Conservation (phyloP, 2,113 vertebrate genomes). For the Plotosus lineatus region DNA sequence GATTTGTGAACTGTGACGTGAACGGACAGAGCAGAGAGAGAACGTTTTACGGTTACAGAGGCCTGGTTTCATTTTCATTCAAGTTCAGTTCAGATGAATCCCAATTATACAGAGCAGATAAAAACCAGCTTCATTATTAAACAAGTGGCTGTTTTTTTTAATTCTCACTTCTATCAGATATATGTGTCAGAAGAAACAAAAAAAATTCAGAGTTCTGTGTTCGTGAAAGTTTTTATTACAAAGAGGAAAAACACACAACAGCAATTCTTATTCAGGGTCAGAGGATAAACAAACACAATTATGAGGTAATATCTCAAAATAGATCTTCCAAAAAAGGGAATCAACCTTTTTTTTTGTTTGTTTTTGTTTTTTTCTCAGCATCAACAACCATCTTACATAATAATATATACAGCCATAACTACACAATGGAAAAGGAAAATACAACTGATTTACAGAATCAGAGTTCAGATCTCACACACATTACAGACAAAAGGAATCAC, state of each 20-base stretch:
- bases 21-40: neutral
- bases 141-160: neutral
- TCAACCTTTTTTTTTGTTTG: constrained; percentile 56
- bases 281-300: constrained; percentile 75
- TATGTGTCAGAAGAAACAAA: neutral
- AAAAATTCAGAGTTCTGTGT: constrained; percentile 18
- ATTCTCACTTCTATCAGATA: neutral
- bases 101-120: neutral
- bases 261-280: constrained; percentile 77
- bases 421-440: constrained; percentile 75
- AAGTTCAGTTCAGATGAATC: neutral
- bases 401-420: constrained; percentile 73
- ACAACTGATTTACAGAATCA: constrained; percentile 71
- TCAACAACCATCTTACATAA: constrained; percentile 69
- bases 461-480: constrained; percentile 76
- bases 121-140: constrained; percentile 2
- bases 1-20: constrained; percentile 76
- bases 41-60: neutral
- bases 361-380: constrained; percentile 61
- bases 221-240: constrained; percentile 80
- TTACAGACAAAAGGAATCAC: constrained; percentile 59
- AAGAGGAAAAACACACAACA: constrained; percentile 82
- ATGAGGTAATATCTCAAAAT: constrained; percentile 78
- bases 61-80: neutral
- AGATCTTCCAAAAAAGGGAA: constrained; percentile 82